phyloP scores from a whole-genome alignment of 2,888 invertebrate species.

The Exephanes ischioxanthus region DNA sequence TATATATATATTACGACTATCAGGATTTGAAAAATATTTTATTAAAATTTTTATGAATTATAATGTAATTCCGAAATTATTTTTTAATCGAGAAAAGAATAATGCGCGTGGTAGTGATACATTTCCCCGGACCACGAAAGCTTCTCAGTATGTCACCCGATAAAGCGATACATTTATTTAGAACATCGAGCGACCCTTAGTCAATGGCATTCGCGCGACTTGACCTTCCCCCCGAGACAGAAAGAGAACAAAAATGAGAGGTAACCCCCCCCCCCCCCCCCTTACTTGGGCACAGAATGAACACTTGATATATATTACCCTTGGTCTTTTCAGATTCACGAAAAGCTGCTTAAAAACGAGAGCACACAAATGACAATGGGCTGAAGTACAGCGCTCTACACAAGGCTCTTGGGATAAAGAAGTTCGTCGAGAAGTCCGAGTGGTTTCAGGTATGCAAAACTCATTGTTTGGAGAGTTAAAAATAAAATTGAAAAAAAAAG shows the following conservation, averaged over 20 bases:
- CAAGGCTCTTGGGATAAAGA: slow-evolving; percentile 64
- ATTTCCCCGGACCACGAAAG: neutral
- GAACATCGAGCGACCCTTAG: neutral
- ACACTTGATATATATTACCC: slow-evolving; percentile 28
- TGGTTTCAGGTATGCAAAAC: slow-evolving; percentile 48
- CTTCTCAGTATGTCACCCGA: neutral
- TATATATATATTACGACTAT: neutral
- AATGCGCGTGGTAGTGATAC: neutral
- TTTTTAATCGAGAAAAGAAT: too few relatives aligned
- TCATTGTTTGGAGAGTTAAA: neutral
- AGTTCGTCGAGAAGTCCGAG: slow-evolving; percentile 59
- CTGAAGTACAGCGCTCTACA: slow-evolving; percentile 75
- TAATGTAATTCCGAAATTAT: too few relatives aligned
- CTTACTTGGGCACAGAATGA: neutral
- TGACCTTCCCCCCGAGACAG: neutral
- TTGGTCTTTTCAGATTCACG: slow-evolving; percentile 67
- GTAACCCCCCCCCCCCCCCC: slow-evolving; percentile 2
- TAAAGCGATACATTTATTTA: neutral
- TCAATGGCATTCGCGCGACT: slow-evolving; percentile 1
- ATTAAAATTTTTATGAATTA: too few relatives aligned
- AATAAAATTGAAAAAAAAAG: neutral
- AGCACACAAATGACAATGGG: slow-evolving; percentile 79
- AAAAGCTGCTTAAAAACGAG: slow-evolving; percentile 71
- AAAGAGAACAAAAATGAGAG: slow-evolving; percentile 5
- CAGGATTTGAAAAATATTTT: neutral